Base-by-base conservation (phyloP, 2,888 invertebrate genomes). In the Macropis europaea region DNA sequence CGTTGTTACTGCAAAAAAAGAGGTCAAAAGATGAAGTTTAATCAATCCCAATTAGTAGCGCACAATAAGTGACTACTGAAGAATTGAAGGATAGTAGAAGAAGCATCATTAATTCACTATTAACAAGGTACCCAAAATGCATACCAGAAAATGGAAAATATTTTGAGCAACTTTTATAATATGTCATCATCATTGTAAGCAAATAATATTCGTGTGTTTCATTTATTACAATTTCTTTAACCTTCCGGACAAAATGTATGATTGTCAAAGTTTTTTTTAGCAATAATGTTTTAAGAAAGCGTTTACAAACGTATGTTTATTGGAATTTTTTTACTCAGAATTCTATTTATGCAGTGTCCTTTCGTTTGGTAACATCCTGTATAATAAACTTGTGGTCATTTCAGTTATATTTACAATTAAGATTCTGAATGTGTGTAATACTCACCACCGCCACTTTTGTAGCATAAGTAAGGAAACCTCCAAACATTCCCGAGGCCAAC, bases 381-480 rank as follows among this genome's bases (percentile, higher is more conserved):
- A n/a, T n/a, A n/a, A n/a, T n/a, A n/a, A n/a, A n/a, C 13, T 30
- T 9, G 22, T 19, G 28, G 11, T 9, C 9, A 3, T 6, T 3
- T 4, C 3, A 0, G 22, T n/a, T n/a, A n/a, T 11, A 13, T 34
- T 17, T 50, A 22, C 6, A 26, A 43, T 15, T 45, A 7, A 26
- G 19, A 48, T 24, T 17, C 19, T 17, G 38, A 6, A 30, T 11
- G 22, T 1, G 15, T 17, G 22, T 43, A 30, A 38, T 11, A 67
- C 91, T 92, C 88, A 96, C 96, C 96, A 92, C 96, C 96, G 81
- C 96, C 96, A 89, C 96, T 96, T 91, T 95, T 95, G 90, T 96
- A 96, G 90, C 96, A 96, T 84, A 97, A 93, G 90, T 97, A 97
- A 32, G 97, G 97, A 91, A 97, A 97, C 84, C 97, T 93, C 97